These are phyloP conservation scores for Lamprologus ornatipinnis DNA, from an alignment of 2,113 vertebrate species.

Conservation along the genomic window DNA sequence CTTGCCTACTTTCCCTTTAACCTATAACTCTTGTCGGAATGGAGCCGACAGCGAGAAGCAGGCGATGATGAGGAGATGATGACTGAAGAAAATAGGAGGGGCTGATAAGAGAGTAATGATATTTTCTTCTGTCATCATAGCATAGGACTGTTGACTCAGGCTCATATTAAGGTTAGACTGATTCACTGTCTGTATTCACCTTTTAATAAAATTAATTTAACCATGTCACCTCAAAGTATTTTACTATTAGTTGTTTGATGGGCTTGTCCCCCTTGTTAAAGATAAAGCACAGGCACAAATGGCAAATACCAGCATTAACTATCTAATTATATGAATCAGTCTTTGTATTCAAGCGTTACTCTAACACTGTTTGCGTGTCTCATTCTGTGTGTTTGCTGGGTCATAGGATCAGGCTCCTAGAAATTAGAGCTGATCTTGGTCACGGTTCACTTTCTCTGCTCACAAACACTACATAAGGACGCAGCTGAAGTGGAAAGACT, in stretches of 20 bases:
- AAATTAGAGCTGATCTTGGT: slow-evolving; percentile 48
- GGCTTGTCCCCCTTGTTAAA: background rate
- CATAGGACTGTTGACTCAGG: slow-evolving; percentile 9
- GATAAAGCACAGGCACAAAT: background rate
- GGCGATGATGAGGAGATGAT: slow-evolving; percentile 42
- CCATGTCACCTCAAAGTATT: background rate
- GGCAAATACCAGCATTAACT: background rate
- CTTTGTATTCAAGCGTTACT: background rate
- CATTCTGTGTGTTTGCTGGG: background rate
- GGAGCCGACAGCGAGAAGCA: background rate
- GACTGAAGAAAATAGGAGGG: slow-evolving; percentile 23
- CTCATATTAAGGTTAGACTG: background rate
- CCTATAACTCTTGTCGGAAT: background rate
- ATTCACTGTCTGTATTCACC: background rate
- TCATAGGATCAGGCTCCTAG: slow-evolving; percentile 37
- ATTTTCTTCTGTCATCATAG: slow-evolving; percentile 37
- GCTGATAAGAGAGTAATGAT: background rate
- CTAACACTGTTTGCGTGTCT: background rate
- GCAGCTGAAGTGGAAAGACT: slow-evolving; percentile 31
- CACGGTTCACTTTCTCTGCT: slow-evolving; percentile 53
- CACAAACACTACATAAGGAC: background rate
- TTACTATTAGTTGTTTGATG: background rate
- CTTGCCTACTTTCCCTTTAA: background rate
- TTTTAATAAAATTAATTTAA: slow-evolving; percentile 5
- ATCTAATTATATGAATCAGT: background rate